phyloP scores from a whole-genome alignment of 2,797 vertebrate species.

The Onychomys leucogaster region DNA sequence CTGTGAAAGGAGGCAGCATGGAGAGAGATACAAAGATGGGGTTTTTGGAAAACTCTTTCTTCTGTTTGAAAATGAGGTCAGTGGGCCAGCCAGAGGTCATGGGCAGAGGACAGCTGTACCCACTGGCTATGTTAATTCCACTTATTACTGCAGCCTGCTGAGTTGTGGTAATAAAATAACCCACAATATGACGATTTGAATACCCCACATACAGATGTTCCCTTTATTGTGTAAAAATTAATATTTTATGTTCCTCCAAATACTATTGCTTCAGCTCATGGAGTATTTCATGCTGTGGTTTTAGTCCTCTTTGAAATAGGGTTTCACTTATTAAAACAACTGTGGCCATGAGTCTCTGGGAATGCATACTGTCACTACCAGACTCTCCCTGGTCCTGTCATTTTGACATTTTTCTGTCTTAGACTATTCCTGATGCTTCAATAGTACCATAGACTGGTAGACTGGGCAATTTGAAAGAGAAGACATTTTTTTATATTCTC shows the following conservation, averaged over 20 bases:
- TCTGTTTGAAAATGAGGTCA: neutral
- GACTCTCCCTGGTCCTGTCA: neutral
- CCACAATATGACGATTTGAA: neutral
- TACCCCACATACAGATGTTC: neutral
- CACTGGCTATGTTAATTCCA: neutral
- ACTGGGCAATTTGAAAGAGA: neutral
- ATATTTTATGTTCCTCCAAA: neutral
- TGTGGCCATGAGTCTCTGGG: neutral
- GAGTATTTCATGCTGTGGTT: neutral
- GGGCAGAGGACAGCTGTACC: neutral
- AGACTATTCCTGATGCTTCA: neutral
- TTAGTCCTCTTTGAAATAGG: neutral
- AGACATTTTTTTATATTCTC: neutral
- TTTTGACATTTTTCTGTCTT: neutral
- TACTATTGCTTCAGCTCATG: neutral
- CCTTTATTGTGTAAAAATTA: conserved; percentile 1
- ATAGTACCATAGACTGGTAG: no score
- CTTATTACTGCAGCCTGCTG: neutral
- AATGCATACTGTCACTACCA: neutral
- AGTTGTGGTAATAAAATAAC: neutral
- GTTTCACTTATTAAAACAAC: neutral
- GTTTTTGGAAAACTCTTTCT: neutral
- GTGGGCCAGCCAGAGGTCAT: neutral
- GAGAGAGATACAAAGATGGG: neutral
- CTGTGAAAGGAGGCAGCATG: neutral